Conservation (phyloP, 2,113 vertebrate genomes). For the Odobenus rosmarus region DNA sequence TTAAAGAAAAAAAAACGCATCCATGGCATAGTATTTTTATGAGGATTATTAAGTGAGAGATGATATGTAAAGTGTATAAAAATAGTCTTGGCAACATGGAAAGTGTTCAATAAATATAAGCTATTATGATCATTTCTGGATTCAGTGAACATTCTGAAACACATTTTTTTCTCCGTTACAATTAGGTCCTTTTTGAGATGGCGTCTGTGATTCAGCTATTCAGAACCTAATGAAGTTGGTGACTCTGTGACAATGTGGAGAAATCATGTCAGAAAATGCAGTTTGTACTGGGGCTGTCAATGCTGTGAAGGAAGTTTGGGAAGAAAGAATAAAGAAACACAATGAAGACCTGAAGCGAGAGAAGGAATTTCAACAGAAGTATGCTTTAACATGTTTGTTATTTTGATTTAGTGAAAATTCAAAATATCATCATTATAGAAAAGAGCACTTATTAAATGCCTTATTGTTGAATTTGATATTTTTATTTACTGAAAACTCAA, state of each 20-base stretch:
- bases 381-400: not conserved
- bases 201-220: not conserved
- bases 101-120: not conserved
- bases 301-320: constrained; percentile 94
- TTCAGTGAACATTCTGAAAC: not conserved
- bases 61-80: not conserved
- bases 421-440: not conserved
- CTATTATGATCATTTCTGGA: not conserved
- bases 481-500: constrained; percentile 30
- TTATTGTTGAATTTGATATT: not conserved
- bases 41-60: not conserved
- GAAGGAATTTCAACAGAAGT: constrained; percentile 83
- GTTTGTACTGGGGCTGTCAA: constrained; percentile 87
- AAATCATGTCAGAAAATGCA: constrained; percentile 88
- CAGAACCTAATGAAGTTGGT: constrained; percentile 21
- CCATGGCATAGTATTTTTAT: not conserved
- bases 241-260: constrained; percentile 62
- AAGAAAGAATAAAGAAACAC: constrained; percentile 91
- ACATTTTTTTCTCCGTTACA: not conserved
- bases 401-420: not conserved
- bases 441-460: not conserved
- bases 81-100: not conserved
- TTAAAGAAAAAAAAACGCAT: not conserved
- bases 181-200: constrained; percentile 18
- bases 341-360: constrained; percentile 88